phyloP scores from a whole-genome alignment of 2,797 vertebrate species.

The Fratercula arctica region DNA sequence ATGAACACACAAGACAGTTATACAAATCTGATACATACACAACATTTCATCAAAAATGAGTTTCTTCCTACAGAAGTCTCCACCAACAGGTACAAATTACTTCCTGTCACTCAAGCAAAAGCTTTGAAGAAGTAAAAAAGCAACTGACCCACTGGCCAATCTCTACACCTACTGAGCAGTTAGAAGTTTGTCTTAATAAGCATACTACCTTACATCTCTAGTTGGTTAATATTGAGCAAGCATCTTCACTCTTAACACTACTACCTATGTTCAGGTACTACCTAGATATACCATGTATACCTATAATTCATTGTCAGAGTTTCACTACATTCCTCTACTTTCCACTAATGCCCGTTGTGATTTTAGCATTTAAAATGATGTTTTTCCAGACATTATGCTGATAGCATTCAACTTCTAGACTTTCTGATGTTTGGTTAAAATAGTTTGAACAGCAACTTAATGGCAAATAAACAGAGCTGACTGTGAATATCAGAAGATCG shows the following conservation, averaged over 20 bases:
- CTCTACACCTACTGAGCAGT: not conserved
- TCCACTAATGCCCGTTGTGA: not conserved
- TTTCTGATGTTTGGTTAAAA: slow-evolving; percentile 32
- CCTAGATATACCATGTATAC: not conserved
- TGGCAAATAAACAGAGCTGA: slow-evolving; percentile 49
- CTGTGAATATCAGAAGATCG: not conserved
- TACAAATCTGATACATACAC: not conserved
- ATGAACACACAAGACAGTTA: not conserved
- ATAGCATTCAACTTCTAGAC: not conserved
- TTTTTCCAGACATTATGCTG: not conserved
- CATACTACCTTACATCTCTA: not conserved
- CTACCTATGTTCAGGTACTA: not conserved
- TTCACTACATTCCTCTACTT: not conserved
- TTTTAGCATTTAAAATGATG: not conserved
- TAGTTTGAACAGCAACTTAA: slow-evolving; percentile 38
- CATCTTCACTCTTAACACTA: not conserved
- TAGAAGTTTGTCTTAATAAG: not conserved
- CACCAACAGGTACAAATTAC: slow-evolving; percentile 4
- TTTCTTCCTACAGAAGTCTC: not conserved
- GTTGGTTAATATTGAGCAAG: not conserved
- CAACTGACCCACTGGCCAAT: not conserved
- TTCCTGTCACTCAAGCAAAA: slow-evolving; percentile 3
- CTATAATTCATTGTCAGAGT: not conserved
- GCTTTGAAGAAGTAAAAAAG: not conserved
- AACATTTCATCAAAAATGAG: not conserved